These are phyloP conservation scores for Tyrophagus putrescentiae DNA, from an alignment of 1,140 invertebrate genomes.

Conservation along the genomic window DNA sequence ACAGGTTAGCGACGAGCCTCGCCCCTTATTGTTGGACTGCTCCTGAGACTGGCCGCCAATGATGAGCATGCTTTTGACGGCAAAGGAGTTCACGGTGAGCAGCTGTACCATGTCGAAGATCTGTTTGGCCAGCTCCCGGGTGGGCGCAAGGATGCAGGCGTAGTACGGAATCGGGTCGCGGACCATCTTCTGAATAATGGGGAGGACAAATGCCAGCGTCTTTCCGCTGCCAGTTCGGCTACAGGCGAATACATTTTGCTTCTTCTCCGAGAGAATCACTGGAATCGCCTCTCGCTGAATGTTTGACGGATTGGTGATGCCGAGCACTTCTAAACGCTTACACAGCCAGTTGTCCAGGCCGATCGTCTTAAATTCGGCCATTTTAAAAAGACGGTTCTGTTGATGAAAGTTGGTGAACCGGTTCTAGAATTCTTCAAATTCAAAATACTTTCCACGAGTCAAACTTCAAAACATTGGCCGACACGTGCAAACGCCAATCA, in stretches of 20 bases:
- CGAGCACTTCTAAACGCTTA: conserved; percentile 8
- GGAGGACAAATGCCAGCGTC: conserved; percentile 88
- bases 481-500: no score
- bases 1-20: no score
- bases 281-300: conserved; percentile 69
- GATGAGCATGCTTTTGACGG: conserved; percentile 25
- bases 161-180: conserved; percentile 88
- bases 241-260: conserved; percentile 78
- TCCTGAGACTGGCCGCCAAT: conserved; percentile 22
- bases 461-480: no score
- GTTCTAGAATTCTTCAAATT: no score
- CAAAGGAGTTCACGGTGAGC: conserved; percentile 14
- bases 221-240: conserved; percentile 90
- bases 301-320: conserved; percentile 47
- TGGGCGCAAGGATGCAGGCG: conserved; percentile 86
- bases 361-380: conserved; percentile 15
- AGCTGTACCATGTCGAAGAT: conserved; percentile 33
- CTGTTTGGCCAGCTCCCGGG: conserved; percentile 69
- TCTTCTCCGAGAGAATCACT: conserved; percentile 47
- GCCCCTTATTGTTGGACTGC: conserved; percentile 21
- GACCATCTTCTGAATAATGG: conserved; percentile 76
- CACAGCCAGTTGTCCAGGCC: conserved; percentile 23
- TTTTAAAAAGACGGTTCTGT: no score
- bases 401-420: no score
- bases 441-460: no score